These are phyloP conservation scores for Heterocephalus glaber DNA, from an alignment of 2,113 vertebrate genomes.

Conservation along the genomic window DNA sequence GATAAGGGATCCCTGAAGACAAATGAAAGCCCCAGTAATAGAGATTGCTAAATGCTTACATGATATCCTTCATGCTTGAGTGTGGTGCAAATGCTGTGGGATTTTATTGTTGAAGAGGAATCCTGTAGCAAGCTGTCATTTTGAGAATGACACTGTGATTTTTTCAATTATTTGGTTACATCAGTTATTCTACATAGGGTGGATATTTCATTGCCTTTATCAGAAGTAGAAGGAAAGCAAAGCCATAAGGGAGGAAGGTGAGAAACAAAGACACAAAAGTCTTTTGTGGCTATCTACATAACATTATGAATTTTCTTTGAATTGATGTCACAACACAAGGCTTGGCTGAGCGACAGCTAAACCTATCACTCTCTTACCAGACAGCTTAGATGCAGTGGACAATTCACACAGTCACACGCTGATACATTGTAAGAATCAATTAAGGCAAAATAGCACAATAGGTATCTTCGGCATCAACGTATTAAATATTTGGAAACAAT, in stretches of 20 bases:
- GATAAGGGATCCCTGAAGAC: conserved; percentile 34
- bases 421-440: conserved; percentile 35
- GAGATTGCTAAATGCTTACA: background rate
- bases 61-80: background rate
- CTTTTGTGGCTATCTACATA: conserved; percentile 31
- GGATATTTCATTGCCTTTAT: conserved; percentile 46
- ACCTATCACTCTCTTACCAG: conserved; percentile 3
- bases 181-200: background rate
- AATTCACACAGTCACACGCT: conserved; percentile 12
- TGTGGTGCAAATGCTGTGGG: background rate
- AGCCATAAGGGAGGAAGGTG: conserved; percentile 38
- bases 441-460: conserved; percentile 44
- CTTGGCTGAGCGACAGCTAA: conserved; percentile 5
- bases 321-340: conserved; percentile 27
- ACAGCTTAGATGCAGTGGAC: conserved; percentile 52
- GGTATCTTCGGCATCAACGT: conserved; percentile 51
- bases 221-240: conserved; percentile 60
- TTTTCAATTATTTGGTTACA: conserved; percentile 1
- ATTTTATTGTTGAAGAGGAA: conserved; percentile 21
- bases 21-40: background rate
- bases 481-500: conserved; percentile 55
- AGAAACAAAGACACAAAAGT: conserved; percentile 36
- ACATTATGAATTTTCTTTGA: conserved; percentile 56
- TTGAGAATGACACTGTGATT: background rate
- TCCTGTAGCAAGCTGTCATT: conserved; percentile 11